phyloP scores from a whole-genome alignment of 1,140 invertebrate genomes.

The Microplitis demolitor region DNA sequence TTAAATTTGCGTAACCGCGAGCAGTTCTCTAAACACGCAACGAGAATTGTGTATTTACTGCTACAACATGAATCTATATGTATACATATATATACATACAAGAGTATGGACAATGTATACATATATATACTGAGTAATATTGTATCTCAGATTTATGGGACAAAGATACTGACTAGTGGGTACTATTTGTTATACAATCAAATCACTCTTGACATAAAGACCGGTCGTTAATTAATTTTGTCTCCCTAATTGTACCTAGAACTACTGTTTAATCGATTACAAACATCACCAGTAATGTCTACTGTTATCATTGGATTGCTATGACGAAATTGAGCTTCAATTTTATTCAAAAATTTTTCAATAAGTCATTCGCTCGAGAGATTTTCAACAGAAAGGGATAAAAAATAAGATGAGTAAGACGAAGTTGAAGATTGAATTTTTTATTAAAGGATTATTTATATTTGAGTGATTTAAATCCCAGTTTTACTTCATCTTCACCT shows the following conservation, averaged over 20 bases:
- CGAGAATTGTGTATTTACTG: not conserved
- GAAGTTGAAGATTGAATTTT: no score
- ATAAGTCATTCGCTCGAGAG: no score
- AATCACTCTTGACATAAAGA: slow-evolving; percentile 37
- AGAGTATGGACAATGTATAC: not conserved
- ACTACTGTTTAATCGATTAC: not conserved
- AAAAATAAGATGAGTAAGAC: no score
- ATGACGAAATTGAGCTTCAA: no score
- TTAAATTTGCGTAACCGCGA: slow-evolving; percentile 39
- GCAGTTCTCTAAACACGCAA: not conserved
- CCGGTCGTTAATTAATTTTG: slow-evolving; percentile 38
- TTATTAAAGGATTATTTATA: no score
- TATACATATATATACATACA: slow-evolving; percentile 22
- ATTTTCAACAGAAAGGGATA: no score
- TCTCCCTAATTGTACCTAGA: slow-evolving; percentile 10
- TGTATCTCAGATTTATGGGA: slow-evolving; percentile 51
- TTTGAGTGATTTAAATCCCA: no score
- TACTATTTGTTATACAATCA: slow-evolving; percentile 46
- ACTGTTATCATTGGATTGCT: no score
- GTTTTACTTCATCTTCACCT: no score
- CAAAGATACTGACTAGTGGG: slow-evolving; percentile 40
- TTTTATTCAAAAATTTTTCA: no score
- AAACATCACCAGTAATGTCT: not conserved
- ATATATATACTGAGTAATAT: slow-evolving; percentile 42
- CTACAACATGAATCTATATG: not conserved